Percentiles rank a stretch among this genome's conserved stretches.
These are phyloP conservation scores for Caranx ignobilis DNA, from an alignment of 2,113 vertebrate genomes.

Conservation along the genomic window DNA sequence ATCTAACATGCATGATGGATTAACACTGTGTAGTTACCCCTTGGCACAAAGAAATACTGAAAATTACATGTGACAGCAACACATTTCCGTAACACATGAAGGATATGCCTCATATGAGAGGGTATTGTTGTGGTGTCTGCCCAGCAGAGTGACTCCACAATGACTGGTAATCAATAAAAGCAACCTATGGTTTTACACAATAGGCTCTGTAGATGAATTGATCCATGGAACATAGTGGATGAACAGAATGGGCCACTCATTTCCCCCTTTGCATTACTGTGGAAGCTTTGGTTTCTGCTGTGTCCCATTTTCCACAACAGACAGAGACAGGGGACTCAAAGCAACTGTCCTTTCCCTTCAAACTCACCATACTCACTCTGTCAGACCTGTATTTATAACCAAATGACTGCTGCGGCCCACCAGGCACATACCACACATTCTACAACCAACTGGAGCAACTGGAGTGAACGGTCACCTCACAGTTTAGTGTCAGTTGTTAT, in stretches of 20 bases:
- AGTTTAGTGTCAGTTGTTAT: conserved; percentile 45
- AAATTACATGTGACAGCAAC: neutral
- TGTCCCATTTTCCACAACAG: neutral
- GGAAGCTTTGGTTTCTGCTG: conserved; percentile 1
- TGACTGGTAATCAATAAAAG: conserved; percentile 14
- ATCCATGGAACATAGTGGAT: conserved; percentile 44
- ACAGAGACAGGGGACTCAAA: neutral
- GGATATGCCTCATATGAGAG: neutral
- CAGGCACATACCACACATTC: conserved; percentile 56
- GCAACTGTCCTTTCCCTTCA: conserved; percentile 35
- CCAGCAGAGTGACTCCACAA: neutral
- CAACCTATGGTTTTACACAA: conserved; percentile 41
- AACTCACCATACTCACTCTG: conserved; percentile 1
- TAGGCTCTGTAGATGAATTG: conserved; percentile 40
- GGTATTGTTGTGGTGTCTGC: neutral
- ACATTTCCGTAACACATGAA: neutral
- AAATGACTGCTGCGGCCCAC: conserved; percentile 35
- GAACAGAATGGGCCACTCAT: neutral
- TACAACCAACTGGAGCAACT: conserved; percentile 48
- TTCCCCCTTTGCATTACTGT: neutral
- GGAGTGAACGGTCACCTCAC: conserved; percentile 41
- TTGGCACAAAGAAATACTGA: neutral
- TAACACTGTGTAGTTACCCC: neutral
- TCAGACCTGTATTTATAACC: conserved; percentile 32
- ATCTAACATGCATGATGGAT: neutral